A percentile compares a stretch with the other conserved stretches of the same genome.
phyloP scores from a whole-genome alignment of 1,140 invertebrate genomes.

The Pentalonia nigronervosa region DNA sequence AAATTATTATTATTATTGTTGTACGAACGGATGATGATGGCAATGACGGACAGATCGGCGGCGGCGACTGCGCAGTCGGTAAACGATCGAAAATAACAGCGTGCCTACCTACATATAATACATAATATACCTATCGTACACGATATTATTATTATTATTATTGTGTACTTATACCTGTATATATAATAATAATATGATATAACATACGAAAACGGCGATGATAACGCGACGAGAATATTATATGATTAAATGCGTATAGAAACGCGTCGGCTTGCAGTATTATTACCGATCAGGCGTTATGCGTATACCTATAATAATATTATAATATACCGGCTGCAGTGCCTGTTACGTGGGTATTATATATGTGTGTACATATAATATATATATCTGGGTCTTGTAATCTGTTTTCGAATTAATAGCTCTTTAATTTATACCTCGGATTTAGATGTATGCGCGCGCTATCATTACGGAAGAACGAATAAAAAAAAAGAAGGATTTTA shows the following conservation, averaged over 20 bases:
- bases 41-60: neutral
- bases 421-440: slow-evolving; percentile 39
- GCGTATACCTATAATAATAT: neutral
- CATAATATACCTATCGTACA: too few relatives aligned
- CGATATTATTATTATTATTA: too few relatives aligned
- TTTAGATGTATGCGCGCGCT: neutral
- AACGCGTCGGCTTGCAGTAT: neutral
- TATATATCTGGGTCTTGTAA: slow-evolving; percentile 50
- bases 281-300: neutral
- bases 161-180: too few relatives aligned
- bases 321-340: neutral
- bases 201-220: neutral
- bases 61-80: neutral
- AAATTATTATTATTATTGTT: neutral
- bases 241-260: slow-evolving; percentile 1
- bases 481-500: slow-evolving; percentile 23
- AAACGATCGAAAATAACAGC: neutral
- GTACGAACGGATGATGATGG: neutral
- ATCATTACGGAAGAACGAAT: slow-evolving; percentile 23
- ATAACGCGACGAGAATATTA: slow-evolving; percentile 2
- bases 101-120: neutral
- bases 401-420: slow-evolving; percentile 56
- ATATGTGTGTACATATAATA: neutral
- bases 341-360: neutral
- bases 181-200: neutral